phyloP scores from a whole-genome alignment of 1,140 invertebrate species.

The Drosophila auraria region DNA sequence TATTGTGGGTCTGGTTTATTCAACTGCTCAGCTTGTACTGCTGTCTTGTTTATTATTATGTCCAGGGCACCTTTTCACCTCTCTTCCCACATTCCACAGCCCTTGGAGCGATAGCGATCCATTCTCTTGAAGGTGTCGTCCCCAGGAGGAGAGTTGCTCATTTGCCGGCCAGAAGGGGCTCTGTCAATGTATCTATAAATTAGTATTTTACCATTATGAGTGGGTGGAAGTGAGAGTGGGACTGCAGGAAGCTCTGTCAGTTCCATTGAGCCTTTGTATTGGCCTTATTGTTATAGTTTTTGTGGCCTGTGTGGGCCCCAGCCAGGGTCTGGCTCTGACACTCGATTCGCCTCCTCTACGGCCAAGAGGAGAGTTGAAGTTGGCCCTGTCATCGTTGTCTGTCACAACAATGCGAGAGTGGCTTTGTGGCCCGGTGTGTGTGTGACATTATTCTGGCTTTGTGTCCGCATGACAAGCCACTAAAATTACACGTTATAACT shows the following conservation, averaged over 20 bases:
- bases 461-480: slow-evolving; percentile 54
- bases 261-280: slow-evolving; percentile 72
- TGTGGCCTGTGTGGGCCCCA: slow-evolving; percentile 28
- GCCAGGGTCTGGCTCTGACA: slow-evolving; percentile 53
- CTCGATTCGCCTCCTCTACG: slow-evolving; percentile 36
- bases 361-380: slow-evolving; percentile 26
- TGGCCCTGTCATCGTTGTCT: slow-evolving; percentile 62
- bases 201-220: slow-evolving; percentile 81
- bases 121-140: slow-evolving; percentile 67
- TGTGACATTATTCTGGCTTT: slow-evolving; percentile 49
- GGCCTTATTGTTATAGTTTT: slow-evolving; percentile 76
- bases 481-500: slow-evolving; percentile 78
- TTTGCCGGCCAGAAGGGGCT: slow-evolving; percentile 64
- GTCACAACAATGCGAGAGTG: slow-evolving; percentile 50
- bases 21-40: slow-evolving; percentile 74
- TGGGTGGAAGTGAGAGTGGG: slow-evolving; percentile 36
- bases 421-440: slow-evolving; percentile 31
- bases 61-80: slow-evolving; percentile 49
- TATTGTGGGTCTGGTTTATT: slow-evolving; percentile 77
- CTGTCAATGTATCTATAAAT: slow-evolving; percentile 82
- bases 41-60: slow-evolving; percentile 80
- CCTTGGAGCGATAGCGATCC: slow-evolving; percentile 2
- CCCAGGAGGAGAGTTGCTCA: slow-evolving; percentile 72
- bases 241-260: slow-evolving; percentile 35
- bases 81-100: slow-evolving; percentile 10